Evolutionary conservation across 2,888 invertebrate species (phyloP).

Genomic region (Ennomos quercinarius): DNA sequence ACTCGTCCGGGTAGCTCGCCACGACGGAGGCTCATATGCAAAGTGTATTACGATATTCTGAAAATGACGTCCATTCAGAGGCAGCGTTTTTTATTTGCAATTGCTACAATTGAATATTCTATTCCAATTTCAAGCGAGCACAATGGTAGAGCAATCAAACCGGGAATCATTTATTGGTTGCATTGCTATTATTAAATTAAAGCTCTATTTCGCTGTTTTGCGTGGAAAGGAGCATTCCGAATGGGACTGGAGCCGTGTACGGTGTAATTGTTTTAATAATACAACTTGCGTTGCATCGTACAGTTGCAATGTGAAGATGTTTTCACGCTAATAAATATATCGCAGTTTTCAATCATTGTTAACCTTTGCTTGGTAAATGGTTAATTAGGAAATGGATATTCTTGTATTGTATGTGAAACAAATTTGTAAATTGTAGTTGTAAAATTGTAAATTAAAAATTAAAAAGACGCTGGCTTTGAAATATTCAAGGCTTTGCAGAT

Average conservation of each 20-base stretch:
- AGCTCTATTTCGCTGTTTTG: conserved; percentile 34
- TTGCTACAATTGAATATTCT: conserved; percentile 43
- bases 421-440: too few relatives aligned
- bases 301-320: conserved; percentile 1
- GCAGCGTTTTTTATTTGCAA: conserved; percentile 45
- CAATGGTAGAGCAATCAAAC: conserved; percentile 40
- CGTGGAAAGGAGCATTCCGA: conserved; percentile 20
- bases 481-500: too few relatives aligned
- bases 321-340: neutral
- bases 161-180: conserved; percentile 41
- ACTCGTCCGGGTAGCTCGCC: conserved; percentile 50
- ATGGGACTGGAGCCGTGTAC: conserved; percentile 17
- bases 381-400: too few relatives aligned
- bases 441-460: too few relatives aligned
- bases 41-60: conserved; percentile 62
- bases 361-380: too few relatives aligned
- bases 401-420: too few relatives aligned
- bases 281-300: conserved; percentile 9
- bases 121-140: conserved; percentile 40
- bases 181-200: conserved; percentile 38
- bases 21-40: conserved; percentile 64
- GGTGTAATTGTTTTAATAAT: conserved; percentile 26
- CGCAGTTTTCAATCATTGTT: too few relatives aligned
- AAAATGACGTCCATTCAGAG: conserved; percentile 50
- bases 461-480: too few relatives aligned